These are phyloP conservation scores for Anthophora plumipes DNA, from an alignment of 2,888 invertebrate genomes.

Conservation along the genomic window DNA sequence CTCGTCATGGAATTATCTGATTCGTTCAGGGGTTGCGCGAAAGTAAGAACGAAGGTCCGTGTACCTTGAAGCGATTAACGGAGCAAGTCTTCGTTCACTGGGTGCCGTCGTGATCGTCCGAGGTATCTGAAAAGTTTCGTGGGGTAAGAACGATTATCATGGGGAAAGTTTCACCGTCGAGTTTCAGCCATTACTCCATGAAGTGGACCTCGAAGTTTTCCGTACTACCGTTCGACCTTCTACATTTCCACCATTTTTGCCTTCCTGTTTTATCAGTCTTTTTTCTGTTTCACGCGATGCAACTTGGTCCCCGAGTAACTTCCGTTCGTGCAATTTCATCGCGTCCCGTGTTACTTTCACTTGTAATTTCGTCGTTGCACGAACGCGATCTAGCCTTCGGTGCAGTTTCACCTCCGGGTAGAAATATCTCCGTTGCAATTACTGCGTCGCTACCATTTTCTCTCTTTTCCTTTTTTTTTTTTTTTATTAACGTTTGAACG, in stretches of 20 bases:
- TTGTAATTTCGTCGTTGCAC: slow-evolving; percentile 16
- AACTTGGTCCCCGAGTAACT: neutral
- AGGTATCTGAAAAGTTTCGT: slow-evolving; percentile 10
- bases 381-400: neutral
- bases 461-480: neutral
- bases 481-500: too few relatives aligned
- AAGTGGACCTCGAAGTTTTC: slow-evolving; percentile 14
- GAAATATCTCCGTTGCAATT: neutral
- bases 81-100: slow-evolving; percentile 7
- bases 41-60: too few relatives aligned
- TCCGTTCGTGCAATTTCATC: slow-evolving; percentile 26
- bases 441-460: neutral
- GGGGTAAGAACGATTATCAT: slow-evolving; percentile 20
- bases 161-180: slow-evolving; percentile 12
- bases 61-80: slow-evolving; percentile 15
- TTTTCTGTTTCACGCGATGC: neutral
- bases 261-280: neutral
- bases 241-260: neutral
- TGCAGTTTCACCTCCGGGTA: neutral
- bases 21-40: too few relatives aligned
- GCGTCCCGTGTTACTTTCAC: slow-evolving; percentile 8
- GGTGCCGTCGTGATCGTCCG: neutral
- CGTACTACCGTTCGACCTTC: neutral
- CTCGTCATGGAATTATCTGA: too few relatives aligned
- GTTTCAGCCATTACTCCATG: neutral